Conservation (phyloP, 2,113 vertebrate species). For the Saiga tatarica region DNA sequence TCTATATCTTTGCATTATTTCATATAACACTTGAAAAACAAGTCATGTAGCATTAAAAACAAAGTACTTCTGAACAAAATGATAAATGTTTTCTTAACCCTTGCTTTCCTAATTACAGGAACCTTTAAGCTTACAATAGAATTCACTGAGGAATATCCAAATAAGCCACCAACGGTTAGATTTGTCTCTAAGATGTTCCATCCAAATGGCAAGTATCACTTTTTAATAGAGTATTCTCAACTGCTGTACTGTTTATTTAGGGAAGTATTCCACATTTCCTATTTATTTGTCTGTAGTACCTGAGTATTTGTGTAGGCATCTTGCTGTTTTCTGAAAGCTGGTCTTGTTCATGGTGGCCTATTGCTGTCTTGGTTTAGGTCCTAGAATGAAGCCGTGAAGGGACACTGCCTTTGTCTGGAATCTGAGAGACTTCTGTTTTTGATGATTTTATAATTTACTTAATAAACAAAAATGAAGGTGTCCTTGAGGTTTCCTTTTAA, state of each 20-base stretch:
- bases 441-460: slow-evolving; percentile 12
- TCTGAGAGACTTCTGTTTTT: neutral
- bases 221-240: slow-evolving; percentile 25
- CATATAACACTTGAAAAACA: slow-evolving; percentile 26
- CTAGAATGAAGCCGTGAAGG: neutral
- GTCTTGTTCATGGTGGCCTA: neutral
- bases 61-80: slow-evolving; percentile 24
- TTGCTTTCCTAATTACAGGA: slow-evolving; percentile 83
- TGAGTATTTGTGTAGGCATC: neutral
- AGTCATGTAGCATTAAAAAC: slow-evolving; percentile 23
- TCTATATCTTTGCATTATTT: neutral
- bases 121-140: slow-evolving; percentile 99
- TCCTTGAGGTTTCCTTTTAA: slow-evolving; percentile 3
- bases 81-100: slow-evolving; percentile 40
- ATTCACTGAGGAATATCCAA: slow-evolving; percentile 99
- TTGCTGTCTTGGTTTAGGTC: neutral
- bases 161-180: slow-evolving; percentile 98
- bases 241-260: neutral
- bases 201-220: slow-evolving; percentile 92
- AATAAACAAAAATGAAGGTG: slow-evolving; percentile 22
- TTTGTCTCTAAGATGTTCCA: slow-evolving; percentile 99
- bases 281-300: neutral
- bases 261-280: neutral
- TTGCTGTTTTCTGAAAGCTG: slow-evolving; percentile 33
- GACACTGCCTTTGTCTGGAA: slow-evolving; percentile 20